Percentiles rank a stretch among this genome's conserved stretches.
Conservation (phyloP, 2,113 vertebrate species). For the Lanius ludovicianus region DNA sequence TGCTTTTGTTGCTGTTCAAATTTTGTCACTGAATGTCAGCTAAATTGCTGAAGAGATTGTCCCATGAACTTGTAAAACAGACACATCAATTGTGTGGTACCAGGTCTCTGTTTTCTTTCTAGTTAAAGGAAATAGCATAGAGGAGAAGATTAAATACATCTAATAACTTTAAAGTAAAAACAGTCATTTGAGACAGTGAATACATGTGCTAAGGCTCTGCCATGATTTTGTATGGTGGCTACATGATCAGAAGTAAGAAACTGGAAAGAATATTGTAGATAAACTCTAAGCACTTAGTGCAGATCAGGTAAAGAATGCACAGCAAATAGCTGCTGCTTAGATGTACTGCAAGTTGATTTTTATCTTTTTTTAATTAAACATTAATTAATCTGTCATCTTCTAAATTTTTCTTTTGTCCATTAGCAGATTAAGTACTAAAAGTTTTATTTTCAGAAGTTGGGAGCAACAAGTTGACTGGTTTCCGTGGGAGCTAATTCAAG, state of each 20-base stretch:
- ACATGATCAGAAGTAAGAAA: not conserved
- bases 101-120: not conserved
- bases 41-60: not conserved
- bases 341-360: not conserved
- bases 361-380: not conserved
- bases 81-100: not conserved
- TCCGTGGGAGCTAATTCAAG: constrained; percentile 61
- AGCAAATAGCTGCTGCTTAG: not conserved
- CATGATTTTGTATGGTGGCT: not conserved
- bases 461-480: constrained; percentile 49
- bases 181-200: not conserved
- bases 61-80: not conserved
- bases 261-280: not conserved
- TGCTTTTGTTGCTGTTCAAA: not conserved
- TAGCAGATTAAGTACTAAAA: constrained; percentile 18
- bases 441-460: constrained; percentile 1
- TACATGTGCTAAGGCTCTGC: not conserved
- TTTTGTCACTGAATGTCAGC: not conserved
- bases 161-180: not conserved
- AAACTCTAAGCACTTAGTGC: not conserved
- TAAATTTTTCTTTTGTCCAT: not conserved
- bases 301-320: not conserved
- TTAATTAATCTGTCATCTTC: not conserved
- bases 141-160: not conserved
- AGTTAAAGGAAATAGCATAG: not conserved